Percentiles rank a stretch among this genome's conserved stretches.
These are phyloP conservation scores for Galagoides demidoff DNA, from an alignment of 2,797 vertebrate genomes.

Conservation along the genomic window DNA sequence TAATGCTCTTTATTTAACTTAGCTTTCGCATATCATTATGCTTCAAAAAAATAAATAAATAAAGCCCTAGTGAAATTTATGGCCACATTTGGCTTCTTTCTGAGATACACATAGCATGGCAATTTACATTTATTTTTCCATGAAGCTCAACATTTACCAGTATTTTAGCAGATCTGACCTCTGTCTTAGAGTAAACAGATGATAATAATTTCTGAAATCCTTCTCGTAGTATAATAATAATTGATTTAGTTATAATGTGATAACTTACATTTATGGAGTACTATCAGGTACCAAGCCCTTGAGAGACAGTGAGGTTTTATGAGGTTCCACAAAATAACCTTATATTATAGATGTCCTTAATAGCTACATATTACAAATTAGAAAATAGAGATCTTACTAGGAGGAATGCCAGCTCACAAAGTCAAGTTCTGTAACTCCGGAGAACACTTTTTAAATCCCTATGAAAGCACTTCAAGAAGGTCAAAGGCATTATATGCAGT, in stretches of 20 bases:
- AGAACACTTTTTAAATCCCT: slow-evolving; percentile 10
- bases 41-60: slow-evolving; percentile 43
- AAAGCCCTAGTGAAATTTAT: slow-evolving; percentile 36
- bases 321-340: not conserved
- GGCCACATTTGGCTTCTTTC: slow-evolving; percentile 19
- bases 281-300: slow-evolving; percentile 23
- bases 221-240: not conserved
- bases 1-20: slow-evolving; percentile 67
- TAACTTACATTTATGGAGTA: not conserved
- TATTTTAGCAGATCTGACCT: not conserved
- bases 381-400: not conserved
- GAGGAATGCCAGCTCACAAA: not conserved
- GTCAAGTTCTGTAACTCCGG: not conserved
- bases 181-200: not conserved
- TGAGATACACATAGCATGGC: not conserved
- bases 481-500: not conserved
- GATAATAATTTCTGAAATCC: not conserved
- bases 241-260: not conserved
- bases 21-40: slow-evolving; percentile 50
- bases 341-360: not conserved
- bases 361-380: not conserved
- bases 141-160: not conserved
- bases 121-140: slow-evolving; percentile 31
- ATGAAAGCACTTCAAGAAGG: not conserved
- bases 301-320: not conserved